Conservation (phyloP, 2,888 invertebrate species). For the Acleris sparsana region DNA sequence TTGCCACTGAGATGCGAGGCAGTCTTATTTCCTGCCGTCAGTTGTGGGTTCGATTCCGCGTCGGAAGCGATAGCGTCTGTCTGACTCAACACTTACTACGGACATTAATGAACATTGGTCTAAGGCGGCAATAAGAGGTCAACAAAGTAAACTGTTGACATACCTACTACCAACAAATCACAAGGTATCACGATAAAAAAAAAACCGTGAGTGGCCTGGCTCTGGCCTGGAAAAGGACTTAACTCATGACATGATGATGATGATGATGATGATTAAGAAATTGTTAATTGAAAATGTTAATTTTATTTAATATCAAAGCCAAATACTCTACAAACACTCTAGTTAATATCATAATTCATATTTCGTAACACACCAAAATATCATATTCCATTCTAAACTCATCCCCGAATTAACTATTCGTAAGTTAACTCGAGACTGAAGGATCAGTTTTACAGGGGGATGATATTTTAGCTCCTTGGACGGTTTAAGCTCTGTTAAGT, state of each 20-base stretch:
- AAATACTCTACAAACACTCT: background rate
- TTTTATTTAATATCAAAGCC: background rate
- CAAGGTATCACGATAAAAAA: too few relatives aligned
- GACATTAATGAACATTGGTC: too few relatives aligned
- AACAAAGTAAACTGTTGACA: too few relatives aligned
- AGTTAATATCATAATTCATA: slow-evolving; percentile 12
- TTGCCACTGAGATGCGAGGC: slow-evolving; percentile 15
- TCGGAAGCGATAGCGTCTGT: slow-evolving; percentile 25
- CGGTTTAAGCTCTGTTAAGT: slow-evolving; percentile 73
- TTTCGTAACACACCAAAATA: slow-evolving; percentile 20
- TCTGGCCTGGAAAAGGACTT: too few relatives aligned
- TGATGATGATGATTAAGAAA: too few relatives aligned
- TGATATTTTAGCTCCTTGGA: slow-evolving; percentile 63
- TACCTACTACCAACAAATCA: too few relatives aligned
- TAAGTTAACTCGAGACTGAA: slow-evolving; percentile 32
- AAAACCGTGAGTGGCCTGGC: too few relatives aligned
- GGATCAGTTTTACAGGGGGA: slow-evolving; percentile 43
- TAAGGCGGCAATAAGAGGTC: too few relatives aligned
- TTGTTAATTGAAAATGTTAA: too few relatives aligned
- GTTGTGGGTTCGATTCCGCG: slow-evolving; percentile 21
- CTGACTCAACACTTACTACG: slow-evolving; percentile 3
- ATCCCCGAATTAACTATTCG: slow-evolving; percentile 27
- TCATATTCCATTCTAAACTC: slow-evolving; percentile 26
- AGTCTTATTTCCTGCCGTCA: slow-evolving; percentile 32
- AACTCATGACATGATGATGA: too few relatives aligned